Percentiles rank a stretch among this genome's conserved stretches.
phyloP scores from a whole-genome alignment of 1,140 invertebrate genomes.

The Drosophila jambulina region DNA sequence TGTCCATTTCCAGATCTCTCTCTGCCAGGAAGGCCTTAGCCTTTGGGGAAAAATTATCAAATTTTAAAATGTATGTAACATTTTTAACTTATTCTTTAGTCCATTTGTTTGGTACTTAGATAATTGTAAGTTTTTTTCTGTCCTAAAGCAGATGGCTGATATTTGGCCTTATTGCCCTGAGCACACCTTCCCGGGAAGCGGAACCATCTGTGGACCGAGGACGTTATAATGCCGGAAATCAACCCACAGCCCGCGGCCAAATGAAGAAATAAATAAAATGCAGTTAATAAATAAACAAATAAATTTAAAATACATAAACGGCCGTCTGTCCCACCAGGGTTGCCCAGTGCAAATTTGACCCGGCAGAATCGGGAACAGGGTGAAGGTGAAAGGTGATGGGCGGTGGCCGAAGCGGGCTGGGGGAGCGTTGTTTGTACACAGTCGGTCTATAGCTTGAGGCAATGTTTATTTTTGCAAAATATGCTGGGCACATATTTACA shows the following conservation, averaged over 20 bases:
- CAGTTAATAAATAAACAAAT: constrained; percentile 83
- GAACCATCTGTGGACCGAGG: background rate
- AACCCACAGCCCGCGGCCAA: constrained; percentile 55
- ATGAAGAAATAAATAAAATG: constrained; percentile 71
- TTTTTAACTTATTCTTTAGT: background rate
- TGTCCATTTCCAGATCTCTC: background rate
- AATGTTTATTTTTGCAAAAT: constrained; percentile 81
- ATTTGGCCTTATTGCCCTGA: constrained; percentile 1
- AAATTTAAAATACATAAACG: constrained; percentile 75
- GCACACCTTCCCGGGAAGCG: constrained; percentile 20
- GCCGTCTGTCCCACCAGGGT: constrained; percentile 12
- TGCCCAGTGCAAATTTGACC: constrained; percentile 58
- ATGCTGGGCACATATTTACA: constrained; percentile 79
- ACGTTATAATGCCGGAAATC: constrained; percentile 24
- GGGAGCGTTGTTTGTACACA: constrained; percentile 50
- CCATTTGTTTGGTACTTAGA: no score
- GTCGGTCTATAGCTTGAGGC: constrained; percentile 58
- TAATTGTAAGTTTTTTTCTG: background rate
- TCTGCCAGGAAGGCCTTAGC: background rate
- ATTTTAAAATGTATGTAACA: background rate
- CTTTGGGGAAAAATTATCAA: background rate
- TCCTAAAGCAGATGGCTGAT: background rate
- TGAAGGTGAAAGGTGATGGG: constrained; percentile 32
- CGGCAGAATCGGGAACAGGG: constrained; percentile 22
- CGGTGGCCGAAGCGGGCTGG: background rate